Percentiles rank a stretch among this genome's conserved stretches.
Evolutionary conservation across 1,140 invertebrate genomes (phyloP).

Genomic region (Drosophila equinoxialis): DNA sequence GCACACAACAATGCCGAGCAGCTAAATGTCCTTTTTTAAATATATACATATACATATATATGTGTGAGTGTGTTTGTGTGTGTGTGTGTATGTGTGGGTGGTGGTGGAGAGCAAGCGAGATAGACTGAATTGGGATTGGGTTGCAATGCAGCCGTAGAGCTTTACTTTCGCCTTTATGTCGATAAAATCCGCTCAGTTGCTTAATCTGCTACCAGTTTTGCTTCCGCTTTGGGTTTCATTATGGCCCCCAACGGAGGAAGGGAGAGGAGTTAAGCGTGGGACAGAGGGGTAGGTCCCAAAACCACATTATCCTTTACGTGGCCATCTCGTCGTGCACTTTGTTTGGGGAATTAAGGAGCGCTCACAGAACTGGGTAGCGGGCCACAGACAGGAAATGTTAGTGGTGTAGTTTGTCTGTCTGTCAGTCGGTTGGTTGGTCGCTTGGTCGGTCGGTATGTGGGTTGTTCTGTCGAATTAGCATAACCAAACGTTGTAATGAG

Average conservation of each 20-base stretch:
- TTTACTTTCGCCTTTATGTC: slow-evolving; percentile 56
- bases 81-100: background rate
- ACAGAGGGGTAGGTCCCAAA: slow-evolving; percentile 9
- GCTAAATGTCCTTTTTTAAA: slow-evolving; percentile 28
- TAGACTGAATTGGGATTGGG: slow-evolving; percentile 7
- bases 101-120: no score
- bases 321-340: slow-evolving; percentile 40
- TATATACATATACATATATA: background rate
- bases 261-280: no score
- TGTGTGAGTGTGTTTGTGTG: background rate
- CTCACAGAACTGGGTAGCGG: slow-evolving; percentile 22
- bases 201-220: slow-evolving; percentile 75
- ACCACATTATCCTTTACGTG: slow-evolving; percentile 64
- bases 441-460: background rate
- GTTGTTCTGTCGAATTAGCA: slow-evolving; percentile 63
- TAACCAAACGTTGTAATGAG: slow-evolving; percentile 79
- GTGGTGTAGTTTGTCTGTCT: slow-evolving; percentile 32
- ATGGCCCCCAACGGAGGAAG: slow-evolving; percentile 55
- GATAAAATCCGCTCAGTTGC: slow-evolving; percentile 76
- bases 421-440: background rate
- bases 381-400: slow-evolving; percentile 36
- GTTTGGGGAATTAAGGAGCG: slow-evolving; percentile 54
- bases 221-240: slow-evolving; percentile 79
- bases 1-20: slow-evolving; percentile 35
- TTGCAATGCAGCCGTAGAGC: slow-evolving; percentile 29